Percentiles rank a stretch among this genome's conserved stretches.
Evolutionary conservation across 2,888 invertebrate genomes (phyloP).

Genomic region (Hydroisotoma schaefferi): DNA sequence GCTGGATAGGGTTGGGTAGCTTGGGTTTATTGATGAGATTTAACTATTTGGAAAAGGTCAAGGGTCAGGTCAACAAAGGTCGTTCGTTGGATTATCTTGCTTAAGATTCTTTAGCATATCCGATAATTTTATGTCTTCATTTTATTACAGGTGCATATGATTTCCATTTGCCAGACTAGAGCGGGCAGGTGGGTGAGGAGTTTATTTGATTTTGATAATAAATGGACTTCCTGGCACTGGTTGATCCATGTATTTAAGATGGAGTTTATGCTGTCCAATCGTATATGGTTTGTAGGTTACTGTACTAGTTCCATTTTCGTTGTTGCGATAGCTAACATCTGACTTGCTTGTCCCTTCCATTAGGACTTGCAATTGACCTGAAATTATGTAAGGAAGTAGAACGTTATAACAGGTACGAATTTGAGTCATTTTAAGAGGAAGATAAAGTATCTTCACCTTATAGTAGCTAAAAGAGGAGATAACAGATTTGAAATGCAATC

Average conservation of each 20-base stretch:
- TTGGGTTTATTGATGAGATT: not conserved
- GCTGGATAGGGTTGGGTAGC: not conserved
- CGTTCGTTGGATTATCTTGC: not conserved
- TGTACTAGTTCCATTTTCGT: constrained; percentile 46
- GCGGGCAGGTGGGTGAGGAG: not conserved
- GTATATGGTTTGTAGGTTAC: constrained; percentile 46
- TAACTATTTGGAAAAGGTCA: not conserved
- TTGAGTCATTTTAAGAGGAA: too few species aligned
- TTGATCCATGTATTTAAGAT: constrained; percentile 45
- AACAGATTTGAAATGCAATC: too few species aligned
- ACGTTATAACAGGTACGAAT: too few species aligned
- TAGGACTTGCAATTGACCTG: constrained; percentile 45
- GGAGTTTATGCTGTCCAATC: constrained; percentile 45
- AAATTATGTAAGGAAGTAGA: too few species aligned
- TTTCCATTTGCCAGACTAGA: too few species aligned
- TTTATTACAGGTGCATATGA: not conserved
- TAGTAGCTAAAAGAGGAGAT: too few species aligned
- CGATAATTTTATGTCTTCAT: not conserved
- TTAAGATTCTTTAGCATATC: not conserved
- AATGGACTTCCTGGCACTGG: constrained; percentile 47
- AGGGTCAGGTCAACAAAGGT: not conserved
- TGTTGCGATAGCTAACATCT: constrained; percentile 44
- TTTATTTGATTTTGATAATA: constrained; percentile 42
- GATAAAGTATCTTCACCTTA: too few species aligned
- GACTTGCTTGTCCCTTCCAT: constrained; percentile 48